Base-by-base conservation (phyloP, 2,113 vertebrate species). In the Orientallactaga bullata region DNA sequence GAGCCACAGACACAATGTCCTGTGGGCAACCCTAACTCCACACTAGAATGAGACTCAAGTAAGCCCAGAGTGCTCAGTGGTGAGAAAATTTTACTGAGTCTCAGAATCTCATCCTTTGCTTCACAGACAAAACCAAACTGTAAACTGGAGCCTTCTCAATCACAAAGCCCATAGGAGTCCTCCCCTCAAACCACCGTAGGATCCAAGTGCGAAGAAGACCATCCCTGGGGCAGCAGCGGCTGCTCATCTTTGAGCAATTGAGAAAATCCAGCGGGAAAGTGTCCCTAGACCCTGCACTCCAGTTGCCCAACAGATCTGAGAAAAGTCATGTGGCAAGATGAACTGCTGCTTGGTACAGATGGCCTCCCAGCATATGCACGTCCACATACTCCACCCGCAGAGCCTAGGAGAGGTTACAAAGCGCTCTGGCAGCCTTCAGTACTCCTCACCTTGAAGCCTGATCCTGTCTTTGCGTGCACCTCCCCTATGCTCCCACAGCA, bases 51-150 rank as follows among this genome's bases (percentile, higher is more conserved):
- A 55, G 78, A 63, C 9, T 15, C 35, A 0, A 39, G 15, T 8
- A 13, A 42, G 60, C 23, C 21, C 16, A 2, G 17, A n/a, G 13
- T 42, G 28, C 39, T 65, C 21, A 5, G 37, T 15, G 13, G 37
- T 39, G 37, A 80, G 35, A 82, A n/a, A 23, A 42, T 61, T 68
- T 37, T 47, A 37, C 69, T 65, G 20, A 28, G 92, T 91, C 69
- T 78, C 65, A 58, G 18, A 51, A 37, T 77, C 68, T 73, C 23
- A 23, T 15, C 18, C 55, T 81, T 69, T 76, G 69, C 85, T 23
- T 37, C n/a, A 89, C 72, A 74, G 68, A 71, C 42, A 32, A 76
- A 87, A 83, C n/a, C 74, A 85, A 92, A 86, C 80, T 37, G 20
- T 28, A 74, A 89, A 86, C 87, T 24, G 23, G 11, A 18, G 24